Evolutionary conservation across 2,888 invertebrate genomes (phyloP).

Genomic region (Scaptomyza tumidula): DNA sequence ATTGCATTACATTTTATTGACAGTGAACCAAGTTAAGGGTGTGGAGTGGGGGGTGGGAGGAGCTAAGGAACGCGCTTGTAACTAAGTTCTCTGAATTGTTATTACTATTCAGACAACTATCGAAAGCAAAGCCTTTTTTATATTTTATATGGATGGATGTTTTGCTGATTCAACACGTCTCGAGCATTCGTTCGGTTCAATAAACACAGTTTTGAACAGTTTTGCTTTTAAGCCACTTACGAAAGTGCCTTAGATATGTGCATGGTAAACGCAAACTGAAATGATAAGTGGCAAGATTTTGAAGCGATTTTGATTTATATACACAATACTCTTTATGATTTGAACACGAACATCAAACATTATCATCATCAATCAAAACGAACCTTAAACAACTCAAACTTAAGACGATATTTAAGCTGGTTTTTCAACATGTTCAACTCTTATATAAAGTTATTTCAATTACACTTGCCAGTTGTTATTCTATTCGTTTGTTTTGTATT

Average conservation of each 20-base stretch:
- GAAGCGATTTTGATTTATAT: not conserved
- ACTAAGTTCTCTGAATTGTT: slow-evolving; percentile 31
- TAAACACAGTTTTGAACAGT: not conserved
- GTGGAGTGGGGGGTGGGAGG: not conserved
- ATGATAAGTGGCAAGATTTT: not conserved
- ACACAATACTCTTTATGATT: too few relatives aligned
- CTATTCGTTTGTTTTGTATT: not conserved
- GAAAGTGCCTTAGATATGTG: not conserved
- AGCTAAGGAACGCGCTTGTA: not conserved
- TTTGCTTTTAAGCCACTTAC: not conserved
- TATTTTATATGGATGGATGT: not conserved
- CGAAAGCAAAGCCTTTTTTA: not conserved
- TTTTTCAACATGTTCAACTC: not conserved
- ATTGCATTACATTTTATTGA: slow-evolving; percentile 45
- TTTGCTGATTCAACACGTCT: slow-evolving; percentile 7
- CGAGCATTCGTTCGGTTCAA: not conserved
- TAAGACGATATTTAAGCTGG: not conserved
- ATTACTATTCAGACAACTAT: slow-evolving; percentile 18
- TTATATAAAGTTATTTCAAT: not conserved
- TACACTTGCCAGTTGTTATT: not conserved
- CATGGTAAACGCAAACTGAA: not conserved
- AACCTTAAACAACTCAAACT: not conserved
- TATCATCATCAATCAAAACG: not conserved
- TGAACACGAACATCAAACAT: not conserved
- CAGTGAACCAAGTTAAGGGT: not conserved